phyloP scores from a whole-genome alignment of 2,888 invertebrate genomes.

The Leptinotarsa haldemani region DNA sequence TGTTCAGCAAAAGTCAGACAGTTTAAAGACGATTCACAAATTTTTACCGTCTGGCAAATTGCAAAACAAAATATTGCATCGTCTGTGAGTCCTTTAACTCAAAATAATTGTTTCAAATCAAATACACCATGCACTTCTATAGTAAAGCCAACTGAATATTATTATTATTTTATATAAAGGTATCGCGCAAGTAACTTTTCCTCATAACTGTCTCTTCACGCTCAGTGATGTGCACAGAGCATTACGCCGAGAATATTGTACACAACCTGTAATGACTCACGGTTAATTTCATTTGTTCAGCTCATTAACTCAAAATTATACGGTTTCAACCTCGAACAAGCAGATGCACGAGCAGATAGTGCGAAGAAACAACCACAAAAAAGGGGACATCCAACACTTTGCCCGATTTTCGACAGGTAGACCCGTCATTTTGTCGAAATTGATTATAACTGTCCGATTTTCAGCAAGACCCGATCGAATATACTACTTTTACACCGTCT shows the following conservation, averaged over 20 bases:
- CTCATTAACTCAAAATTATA: constrained; percentile 48
- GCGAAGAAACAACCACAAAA: constrained; percentile 21
- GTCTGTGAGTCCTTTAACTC: too few species aligned
- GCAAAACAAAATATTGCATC: too few species aligned
- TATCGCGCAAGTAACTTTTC: background rate
- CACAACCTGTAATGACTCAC: constrained; percentile 46
- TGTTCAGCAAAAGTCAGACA: too few species aligned
- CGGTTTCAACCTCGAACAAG: constrained; percentile 39
- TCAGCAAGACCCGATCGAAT: constrained; percentile 26
- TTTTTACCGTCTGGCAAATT: too few species aligned
- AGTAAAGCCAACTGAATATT: background rate
- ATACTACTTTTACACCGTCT: background rate
- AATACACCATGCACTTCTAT: background rate
- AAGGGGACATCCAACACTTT: constrained; percentile 9
- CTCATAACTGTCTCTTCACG: constrained; percentile 20
- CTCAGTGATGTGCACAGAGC: constrained; percentile 8
- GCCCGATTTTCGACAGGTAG: constrained; percentile 33
- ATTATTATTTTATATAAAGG: background rate
- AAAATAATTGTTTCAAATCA: background rate
- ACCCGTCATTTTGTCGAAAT: constrained; percentile 34
- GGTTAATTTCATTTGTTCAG: constrained; percentile 51
- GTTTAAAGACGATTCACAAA: too few species aligned
- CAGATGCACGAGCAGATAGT: constrained; percentile 37
- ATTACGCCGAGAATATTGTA: constrained; percentile 25
- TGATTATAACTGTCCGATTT: constrained; percentile 34